A percentile compares a stretch with the other conserved stretches of the same genome.
Conservation (phyloP, 64 coral and sea anemone genomes). For the Pachyseris speciosa region DNA sequence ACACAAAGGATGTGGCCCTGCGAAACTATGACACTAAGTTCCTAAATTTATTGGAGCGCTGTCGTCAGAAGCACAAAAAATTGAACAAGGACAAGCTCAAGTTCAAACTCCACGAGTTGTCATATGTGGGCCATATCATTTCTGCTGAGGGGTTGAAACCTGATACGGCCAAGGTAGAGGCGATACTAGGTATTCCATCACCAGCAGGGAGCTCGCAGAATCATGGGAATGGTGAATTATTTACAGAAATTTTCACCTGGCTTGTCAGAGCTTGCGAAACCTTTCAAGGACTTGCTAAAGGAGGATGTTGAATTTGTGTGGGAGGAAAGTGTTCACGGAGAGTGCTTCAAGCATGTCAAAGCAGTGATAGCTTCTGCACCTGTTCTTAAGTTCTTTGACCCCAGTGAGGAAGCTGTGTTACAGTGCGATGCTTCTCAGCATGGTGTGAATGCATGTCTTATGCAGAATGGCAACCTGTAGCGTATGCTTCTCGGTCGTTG, state of each 20-base stretch:
- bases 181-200: background rate
- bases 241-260: conserved; percentile 27
- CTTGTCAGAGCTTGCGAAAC: conserved; percentile 6
- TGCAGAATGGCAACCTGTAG: conserved; percentile 32
- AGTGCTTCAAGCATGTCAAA: conserved; percentile 22
- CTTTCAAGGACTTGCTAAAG: conserved; percentile 9
- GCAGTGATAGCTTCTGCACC: conserved; percentile 3
- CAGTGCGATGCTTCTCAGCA: conserved; percentile 32
- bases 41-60: background rate
- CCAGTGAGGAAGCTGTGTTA: background rate
- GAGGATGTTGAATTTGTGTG: conserved; percentile 19
- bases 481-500: background rate
- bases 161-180: conserved; percentile 33
- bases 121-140: conserved; percentile 23
- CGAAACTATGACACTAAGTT: conserved; percentile 51
- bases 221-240: conserved; percentile 49
- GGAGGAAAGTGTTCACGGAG: background rate
- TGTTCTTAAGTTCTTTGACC: conserved; percentile 7
- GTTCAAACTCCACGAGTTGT: background rate
- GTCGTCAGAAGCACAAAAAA: background rate
- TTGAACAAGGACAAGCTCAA: conserved; percentile 21
- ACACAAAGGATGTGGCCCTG: too few species aligned
- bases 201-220: background rate
- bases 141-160: conserved; percentile 1
- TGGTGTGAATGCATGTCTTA: conserved; percentile 20